Evolutionary conservation across 1,140 invertebrate species (phyloP).

Genomic region (Drosophila virilis): DNA sequence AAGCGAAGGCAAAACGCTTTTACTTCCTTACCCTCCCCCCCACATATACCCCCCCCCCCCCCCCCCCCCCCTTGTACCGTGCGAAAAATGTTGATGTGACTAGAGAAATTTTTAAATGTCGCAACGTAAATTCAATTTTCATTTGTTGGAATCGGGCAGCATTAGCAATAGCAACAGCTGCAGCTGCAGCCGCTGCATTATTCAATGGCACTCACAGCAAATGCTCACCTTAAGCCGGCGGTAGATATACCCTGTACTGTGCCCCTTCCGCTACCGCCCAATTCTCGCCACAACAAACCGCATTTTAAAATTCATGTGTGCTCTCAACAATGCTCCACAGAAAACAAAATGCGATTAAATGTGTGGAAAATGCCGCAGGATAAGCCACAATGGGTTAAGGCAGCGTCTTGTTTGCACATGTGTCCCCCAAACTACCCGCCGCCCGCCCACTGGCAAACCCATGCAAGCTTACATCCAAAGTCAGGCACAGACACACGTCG

Average conservation of each 20-base stretch:
- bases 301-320: constrained; percentile 77
- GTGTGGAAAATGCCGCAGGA: constrained; percentile 72
- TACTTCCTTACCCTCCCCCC: not conserved
- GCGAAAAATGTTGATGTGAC: constrained; percentile 22
- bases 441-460: not conserved
- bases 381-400: constrained; percentile 71
- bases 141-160: constrained; percentile 24
- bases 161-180: constrained; percentile 10
- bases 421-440: constrained; percentile 33
- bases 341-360: constrained; percentile 80
- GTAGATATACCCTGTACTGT: constrained; percentile 1
- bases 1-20: constrained; percentile 29
- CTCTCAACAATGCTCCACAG: constrained; percentile 64
- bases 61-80: no score
- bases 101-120: constrained; percentile 73
- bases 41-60: not conserved
- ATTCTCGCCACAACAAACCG: constrained; percentile 36
- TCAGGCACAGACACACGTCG: constrained; percentile 45
- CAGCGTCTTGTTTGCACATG: constrained; percentile 73
- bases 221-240: constrained; percentile 8
- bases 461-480: constrained; percentile 17
- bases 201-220: constrained; percentile 69
- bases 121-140: constrained; percentile 73
- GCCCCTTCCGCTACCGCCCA: no score
- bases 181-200: constrained; percentile 58